Base-by-base conservation (phyloP, 2,888 invertebrate species). In the Cactoblastis cactorum region DNA sequence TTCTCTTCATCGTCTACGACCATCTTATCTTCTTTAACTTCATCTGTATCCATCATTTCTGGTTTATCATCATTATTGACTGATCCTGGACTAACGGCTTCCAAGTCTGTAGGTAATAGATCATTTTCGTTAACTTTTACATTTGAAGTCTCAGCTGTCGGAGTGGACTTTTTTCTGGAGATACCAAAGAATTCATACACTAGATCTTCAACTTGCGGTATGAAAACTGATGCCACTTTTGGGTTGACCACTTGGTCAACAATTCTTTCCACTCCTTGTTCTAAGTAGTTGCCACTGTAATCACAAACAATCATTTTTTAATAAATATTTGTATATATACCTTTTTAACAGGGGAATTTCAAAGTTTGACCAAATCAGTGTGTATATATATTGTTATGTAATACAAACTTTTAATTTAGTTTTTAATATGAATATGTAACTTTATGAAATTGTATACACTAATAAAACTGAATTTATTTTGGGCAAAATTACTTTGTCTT, bases 161-260 rank as follows among this genome's bases (percentile, higher is more conserved):
- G 55, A 1, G 61, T 54, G 1, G 75, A 74, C 57, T 92, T 92
- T 35, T 95, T 95, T 61, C 93, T 92, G 50, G 95, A 92, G 46
- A 97, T 92, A 0, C 97, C 97, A 39, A 98, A 83, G 77, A 94
- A 95, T 75, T 95, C 95, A 72, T 97, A 97, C 0, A 97, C 95
- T 12, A 97, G 93, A 66, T 97, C 96, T 80, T 97, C 97, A 6
- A 98, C 95, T 91, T 96, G 94, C 0, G 97, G 96, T 71, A 96
- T 94, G 75, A 98, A 97, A 9, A 96, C 93, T 1, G 95, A 93
- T 57, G 94, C 93, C 5, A 98, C 95, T 90, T 98, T 98, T 0
- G 97, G 97, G 79, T 97, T 97, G 0, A 98, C 97, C 0, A 98
- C 97, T 90, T 98, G 98, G 74, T 98, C 97, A 0, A 98, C 97